Evolutionary conservation across 2,888 invertebrate genomes (phyloP).

Genomic region (Notodromas monacha): DNA sequence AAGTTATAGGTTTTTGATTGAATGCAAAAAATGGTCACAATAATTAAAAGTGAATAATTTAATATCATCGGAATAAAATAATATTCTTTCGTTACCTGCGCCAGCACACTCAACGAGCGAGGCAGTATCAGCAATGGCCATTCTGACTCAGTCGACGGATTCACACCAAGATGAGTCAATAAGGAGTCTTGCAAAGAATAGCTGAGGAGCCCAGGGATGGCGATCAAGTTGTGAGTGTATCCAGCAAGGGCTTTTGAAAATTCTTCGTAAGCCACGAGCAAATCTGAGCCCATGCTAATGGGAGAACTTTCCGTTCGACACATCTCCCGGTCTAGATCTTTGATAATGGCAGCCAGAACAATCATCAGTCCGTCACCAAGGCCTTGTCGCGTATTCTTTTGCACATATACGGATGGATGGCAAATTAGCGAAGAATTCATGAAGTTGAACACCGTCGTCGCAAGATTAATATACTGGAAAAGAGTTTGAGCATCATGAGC

Average conservation of each 20-base stretch:
- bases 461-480: slow-evolving; percentile 42
- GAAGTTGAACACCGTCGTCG: slow-evolving; percentile 53
- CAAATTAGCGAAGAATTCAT: slow-evolving; percentile 22
- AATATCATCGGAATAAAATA: too few relatives aligned
- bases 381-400: slow-evolving; percentile 35
- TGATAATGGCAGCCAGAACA: slow-evolving; percentile 41
- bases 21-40: too few relatives aligned
- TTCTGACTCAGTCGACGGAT: slow-evolving; percentile 22
- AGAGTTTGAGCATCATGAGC: too few relatives aligned
- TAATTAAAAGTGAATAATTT: too few relatives aligned
- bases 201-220: slow-evolving; percentile 27
- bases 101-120: slow-evolving; percentile 43
- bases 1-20: too few relatives aligned
- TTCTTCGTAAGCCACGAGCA: slow-evolving; percentile 28
- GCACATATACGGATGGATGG: not conserved
- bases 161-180: slow-evolving; percentile 35
- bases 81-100: slow-evolving; percentile 27
- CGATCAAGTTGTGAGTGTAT: slow-evolving; percentile 43
- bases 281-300: not conserved
- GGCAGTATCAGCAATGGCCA: slow-evolving; percentile 47
- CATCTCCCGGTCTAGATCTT: slow-evolving; percentile 64
- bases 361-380: slow-evolving; percentile 62
- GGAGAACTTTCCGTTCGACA: slow-evolving; percentile 32
- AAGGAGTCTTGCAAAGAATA: slow-evolving; percentile 33
- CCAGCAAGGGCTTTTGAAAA: slow-evolving; percentile 44